phyloP scores from a whole-genome alignment of 2,888 invertebrate species.

The Bhutanitis thaidina region DNA sequence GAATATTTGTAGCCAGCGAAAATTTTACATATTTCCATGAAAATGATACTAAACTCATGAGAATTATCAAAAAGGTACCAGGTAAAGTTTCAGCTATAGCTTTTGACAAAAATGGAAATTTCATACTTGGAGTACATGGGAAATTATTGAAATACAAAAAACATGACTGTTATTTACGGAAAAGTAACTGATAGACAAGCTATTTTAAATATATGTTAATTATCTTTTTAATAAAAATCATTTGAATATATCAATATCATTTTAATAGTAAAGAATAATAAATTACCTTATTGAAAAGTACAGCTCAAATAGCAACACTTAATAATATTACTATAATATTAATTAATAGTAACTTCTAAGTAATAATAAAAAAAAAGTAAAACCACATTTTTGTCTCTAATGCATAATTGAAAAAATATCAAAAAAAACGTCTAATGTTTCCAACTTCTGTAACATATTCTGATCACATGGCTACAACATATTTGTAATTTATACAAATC shows the following conservation, averaged over 20 bases:
- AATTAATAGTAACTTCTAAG: too few relatives aligned
- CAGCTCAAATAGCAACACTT: not conserved
- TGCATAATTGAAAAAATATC: too few relatives aligned
- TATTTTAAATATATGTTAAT: not conserved
- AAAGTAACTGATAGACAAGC: not conserved
- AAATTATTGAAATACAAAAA: conserved; percentile 55
- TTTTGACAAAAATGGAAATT: conserved; percentile 51
- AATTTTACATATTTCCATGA: conserved; percentile 53
- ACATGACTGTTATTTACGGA: conserved; percentile 42
- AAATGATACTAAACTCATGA: conserved; percentile 48
- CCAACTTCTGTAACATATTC: too few relatives aligned
- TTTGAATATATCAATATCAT: conserved; percentile 10
- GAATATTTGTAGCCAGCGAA: conserved; percentile 53
- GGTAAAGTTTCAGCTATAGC: conserved; percentile 56
- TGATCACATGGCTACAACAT: too few relatives aligned
- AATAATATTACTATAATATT: too few relatives aligned
- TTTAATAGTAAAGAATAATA: conserved; percentile 25
- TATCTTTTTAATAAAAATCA: conserved; percentile 7
- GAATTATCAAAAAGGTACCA: conserved; percentile 46
- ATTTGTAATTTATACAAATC: too few relatives aligned
- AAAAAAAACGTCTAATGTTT: too few relatives aligned
- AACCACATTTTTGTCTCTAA: too few relatives aligned
- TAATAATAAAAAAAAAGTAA: too few relatives aligned
- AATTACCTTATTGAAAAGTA: conserved; percentile 23
- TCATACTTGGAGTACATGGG: conserved; percentile 50